A percentile compares a stretch with the other conserved stretches of the same genome.
These are phyloP conservation scores for Tragopan temminckii DNA, from an alignment of 2,797 vertebrate species.

Conservation along the genomic window DNA sequence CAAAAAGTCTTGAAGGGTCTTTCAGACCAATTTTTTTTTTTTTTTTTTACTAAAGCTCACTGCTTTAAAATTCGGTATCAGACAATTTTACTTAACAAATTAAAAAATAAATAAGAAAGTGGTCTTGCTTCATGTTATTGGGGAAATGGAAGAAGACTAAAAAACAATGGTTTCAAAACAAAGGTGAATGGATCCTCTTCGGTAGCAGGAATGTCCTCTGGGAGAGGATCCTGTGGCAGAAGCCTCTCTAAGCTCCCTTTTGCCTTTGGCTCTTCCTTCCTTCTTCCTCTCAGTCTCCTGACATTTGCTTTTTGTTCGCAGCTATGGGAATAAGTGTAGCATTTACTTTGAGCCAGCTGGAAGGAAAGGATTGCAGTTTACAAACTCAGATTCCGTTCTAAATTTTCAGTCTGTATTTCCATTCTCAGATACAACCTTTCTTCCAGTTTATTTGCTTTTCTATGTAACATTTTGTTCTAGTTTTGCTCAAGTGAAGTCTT, in stretches of 20 bases:
- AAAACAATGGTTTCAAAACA: neutral
- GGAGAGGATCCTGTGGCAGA: neutral
- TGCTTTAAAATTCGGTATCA: neutral
- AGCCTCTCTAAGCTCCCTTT: neutral
- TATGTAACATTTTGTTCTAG: neutral
- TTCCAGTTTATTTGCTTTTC: neutral
- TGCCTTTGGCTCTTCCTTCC: neutral
- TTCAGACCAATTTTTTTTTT: neutral
- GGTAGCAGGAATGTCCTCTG: neutral
- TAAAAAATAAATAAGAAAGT: neutral
- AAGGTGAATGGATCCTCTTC: neutral
- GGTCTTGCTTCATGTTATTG: neutral
- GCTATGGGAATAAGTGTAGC: neutral
- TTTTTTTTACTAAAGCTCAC: neutral
- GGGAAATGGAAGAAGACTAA: neutral
- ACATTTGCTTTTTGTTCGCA: neutral
- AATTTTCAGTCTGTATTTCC: neutral
- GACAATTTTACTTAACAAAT: neutral
- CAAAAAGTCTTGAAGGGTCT: neutral
- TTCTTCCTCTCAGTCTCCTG: neutral
- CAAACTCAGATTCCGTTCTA: neutral
- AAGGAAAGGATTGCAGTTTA: neutral
- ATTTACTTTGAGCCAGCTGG: neutral
- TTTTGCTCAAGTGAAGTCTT: neutral
- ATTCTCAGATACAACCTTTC: neutral